A percentile compares a stretch with the other conserved stretches of the same genome.
phyloP scores from a whole-genome alignment of 2,888 invertebrate genomes.

The Lamellibrachia satsuma region DNA sequence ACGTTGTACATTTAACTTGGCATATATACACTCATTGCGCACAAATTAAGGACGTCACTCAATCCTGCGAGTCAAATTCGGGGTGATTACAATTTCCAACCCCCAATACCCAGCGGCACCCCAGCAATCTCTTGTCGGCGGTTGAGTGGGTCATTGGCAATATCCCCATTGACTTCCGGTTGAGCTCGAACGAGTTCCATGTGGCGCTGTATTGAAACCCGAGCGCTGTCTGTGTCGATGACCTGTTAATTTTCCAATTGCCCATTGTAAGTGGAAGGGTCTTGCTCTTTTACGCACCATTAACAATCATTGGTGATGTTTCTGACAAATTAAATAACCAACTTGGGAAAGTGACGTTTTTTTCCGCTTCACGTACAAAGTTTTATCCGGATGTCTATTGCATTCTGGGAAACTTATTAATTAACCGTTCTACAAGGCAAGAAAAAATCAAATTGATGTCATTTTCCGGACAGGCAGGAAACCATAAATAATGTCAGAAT shows the following conservation, averaged over 20 bases:
- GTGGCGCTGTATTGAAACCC: neutral
- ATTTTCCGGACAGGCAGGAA: neutral
- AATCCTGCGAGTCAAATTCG: neutral
- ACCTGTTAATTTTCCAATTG: neutral
- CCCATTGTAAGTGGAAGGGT: neutral
- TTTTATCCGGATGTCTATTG: neutral
- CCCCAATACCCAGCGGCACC: neutral
- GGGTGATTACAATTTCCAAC: neutral
- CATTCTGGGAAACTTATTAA: neutral
- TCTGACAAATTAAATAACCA: neutral
- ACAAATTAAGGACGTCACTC: neutral
- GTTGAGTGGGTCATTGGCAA: neutral
- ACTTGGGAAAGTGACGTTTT: neutral
- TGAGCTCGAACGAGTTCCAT: neutral
- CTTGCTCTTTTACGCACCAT: neutral
- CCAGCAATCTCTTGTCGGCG: neutral
- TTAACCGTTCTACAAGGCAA: neutral
- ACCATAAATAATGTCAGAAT: neutral
- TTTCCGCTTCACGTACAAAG: neutral
- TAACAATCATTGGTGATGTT: neutral
- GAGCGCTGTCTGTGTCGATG: neutral
- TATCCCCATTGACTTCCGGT: slow-evolving; percentile 1
- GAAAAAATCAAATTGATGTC: neutral
- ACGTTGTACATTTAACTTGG: neutral
- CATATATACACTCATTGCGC: neutral